A percentile compares a stretch with the other conserved stretches of the same genome.
Conservation (phyloP, 2,113 vertebrate species). For the Phainopepla nitens region DNA sequence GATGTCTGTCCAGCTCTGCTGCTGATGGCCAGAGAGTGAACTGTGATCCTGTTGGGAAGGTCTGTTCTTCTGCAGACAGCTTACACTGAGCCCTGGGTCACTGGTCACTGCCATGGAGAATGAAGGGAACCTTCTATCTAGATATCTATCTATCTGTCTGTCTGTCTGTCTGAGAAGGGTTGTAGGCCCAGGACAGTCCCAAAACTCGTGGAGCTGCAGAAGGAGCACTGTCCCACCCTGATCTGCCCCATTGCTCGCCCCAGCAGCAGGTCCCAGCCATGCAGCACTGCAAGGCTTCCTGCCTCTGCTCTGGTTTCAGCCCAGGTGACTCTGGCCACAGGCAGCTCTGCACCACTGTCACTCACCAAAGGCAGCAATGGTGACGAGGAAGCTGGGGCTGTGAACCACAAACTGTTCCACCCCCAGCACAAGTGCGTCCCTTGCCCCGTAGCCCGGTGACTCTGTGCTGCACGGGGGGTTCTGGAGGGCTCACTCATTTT, state of each 20-base stretch:
- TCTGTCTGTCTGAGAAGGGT: not conserved
- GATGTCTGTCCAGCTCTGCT: not conserved
- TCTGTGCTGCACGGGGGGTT: not conserved
- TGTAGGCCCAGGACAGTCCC: not conserved
- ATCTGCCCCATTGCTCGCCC: accelerated
- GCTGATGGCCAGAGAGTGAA: not conserved
- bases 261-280: accelerated
- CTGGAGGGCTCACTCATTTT: not conserved
- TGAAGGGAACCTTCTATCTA: not conserved
- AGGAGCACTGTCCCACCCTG: accelerated
- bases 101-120: not conserved
- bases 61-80: not conserved
- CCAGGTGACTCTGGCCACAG: not conserved
- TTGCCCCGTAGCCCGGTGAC: accelerated
- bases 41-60: not conserved
- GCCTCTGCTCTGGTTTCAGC: not conserved
- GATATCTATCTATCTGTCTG: too few relatives aligned
- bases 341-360: not conserved
- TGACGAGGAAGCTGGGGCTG: not conserved
- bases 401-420: not conserved
- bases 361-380: not conserved
- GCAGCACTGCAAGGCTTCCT: constrained; percentile 17
- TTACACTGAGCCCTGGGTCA: not conserved
- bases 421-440: accelerated
- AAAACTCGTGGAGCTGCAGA: accelerated